A percentile compares a stretch with the other conserved stretches of the same genome.
Evolutionary conservation across 2,113 vertebrate species (phyloP).

Genomic region (Lonchura striata): DNA sequence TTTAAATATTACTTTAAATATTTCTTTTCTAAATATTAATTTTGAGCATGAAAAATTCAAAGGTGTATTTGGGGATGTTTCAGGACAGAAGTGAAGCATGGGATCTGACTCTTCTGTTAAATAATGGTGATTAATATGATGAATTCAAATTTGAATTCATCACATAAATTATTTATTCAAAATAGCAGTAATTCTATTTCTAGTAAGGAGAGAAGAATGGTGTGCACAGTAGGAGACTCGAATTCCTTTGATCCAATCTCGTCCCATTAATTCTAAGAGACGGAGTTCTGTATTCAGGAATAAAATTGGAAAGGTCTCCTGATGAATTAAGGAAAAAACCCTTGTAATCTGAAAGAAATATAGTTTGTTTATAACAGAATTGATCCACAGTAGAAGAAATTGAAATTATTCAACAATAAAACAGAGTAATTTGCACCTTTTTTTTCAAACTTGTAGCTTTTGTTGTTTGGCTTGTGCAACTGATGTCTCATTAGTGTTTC

Average conservation of each 20-base stretch:
- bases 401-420: neutral
- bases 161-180: neutral
- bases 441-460: neutral
- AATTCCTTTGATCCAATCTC: neutral
- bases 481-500: neutral
- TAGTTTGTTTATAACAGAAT: neutral
- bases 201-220: neutral
- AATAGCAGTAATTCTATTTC: neutral
- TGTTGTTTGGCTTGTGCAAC: neutral
- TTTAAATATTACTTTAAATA: neutral
- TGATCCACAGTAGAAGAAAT: neutral
- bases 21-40: neutral
- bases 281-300: neutral
- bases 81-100: neutral
- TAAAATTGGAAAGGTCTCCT: neutral
- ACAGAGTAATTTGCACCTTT: accelerated
- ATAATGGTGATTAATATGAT: neutral
- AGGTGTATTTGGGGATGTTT: neutral
- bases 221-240: neutral
- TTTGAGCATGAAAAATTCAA: neutral
- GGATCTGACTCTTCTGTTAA: neutral
- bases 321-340: neutral
- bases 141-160: neutral
- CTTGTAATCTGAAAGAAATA: neutral
- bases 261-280: neutral